Conservation (phyloP, 2,888 invertebrate genomes). For the Ophonus ardosiacus region DNA sequence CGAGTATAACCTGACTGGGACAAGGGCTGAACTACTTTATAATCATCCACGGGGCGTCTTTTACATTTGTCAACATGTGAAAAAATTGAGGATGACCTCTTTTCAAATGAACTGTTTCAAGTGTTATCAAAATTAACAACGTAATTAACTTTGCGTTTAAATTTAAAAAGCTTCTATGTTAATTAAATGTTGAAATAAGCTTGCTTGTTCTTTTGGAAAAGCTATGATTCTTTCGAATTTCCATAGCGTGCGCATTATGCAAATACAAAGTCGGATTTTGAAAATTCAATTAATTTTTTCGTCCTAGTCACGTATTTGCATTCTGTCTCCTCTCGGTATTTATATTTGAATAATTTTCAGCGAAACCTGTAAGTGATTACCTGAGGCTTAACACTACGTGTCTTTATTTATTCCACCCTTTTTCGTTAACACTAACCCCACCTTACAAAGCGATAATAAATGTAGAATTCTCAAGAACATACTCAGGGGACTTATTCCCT, state of each 20-base stretch:
- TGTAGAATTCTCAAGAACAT: background rate
- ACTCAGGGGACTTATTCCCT: background rate
- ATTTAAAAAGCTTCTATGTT: too few relatives aligned
- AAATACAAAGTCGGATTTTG: constrained; percentile 8
- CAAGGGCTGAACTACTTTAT: too few relatives aligned
- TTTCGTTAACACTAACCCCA: background rate
- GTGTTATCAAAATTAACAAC: too few relatives aligned
- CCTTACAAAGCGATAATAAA: constrained; percentile 1
- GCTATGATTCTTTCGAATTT: constrained; percentile 8
- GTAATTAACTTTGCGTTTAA: too few relatives aligned
- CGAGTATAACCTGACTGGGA: too few relatives aligned
- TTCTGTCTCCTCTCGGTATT: background rate
- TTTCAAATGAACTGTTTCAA: too few relatives aligned
- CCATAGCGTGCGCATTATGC: background rate
- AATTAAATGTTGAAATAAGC: too few relatives aligned
- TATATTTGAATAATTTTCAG: background rate
- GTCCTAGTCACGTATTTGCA: background rate
- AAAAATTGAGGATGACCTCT: too few relatives aligned
- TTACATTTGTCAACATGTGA: too few relatives aligned
- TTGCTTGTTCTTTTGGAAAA: too few relatives aligned
- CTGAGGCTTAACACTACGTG: constrained; percentile 1
- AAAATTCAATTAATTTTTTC: constrained; percentile 9
- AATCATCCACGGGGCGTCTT: too few relatives aligned
- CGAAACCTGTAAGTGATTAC: background rate
- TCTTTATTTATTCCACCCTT: background rate